Evolutionary conservation across 2,797 vertebrate species (phyloP).

Genomic region (Gymnopithys bicolor): DNA sequence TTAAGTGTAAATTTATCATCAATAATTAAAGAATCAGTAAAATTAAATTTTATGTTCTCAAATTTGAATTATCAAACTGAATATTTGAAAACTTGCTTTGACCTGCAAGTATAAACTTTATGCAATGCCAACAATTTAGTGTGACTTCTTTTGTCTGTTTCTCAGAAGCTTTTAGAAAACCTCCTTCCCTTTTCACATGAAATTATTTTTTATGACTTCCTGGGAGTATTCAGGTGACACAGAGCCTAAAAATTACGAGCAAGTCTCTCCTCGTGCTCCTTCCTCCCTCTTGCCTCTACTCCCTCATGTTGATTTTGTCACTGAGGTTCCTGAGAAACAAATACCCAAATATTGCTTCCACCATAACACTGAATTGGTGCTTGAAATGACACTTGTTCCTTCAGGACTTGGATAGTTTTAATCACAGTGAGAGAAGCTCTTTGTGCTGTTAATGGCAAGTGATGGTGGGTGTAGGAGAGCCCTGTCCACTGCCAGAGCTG

Average conservation of each 20-base stretch:
- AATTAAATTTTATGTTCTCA: background rate
- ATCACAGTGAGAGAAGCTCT: background rate
- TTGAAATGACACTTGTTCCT: background rate
- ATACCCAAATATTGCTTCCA: background rate
- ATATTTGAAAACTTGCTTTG: background rate
- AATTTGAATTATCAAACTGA: background rate
- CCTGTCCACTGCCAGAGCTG: background rate
- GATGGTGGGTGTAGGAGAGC: background rate
- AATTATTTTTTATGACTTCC: background rate
- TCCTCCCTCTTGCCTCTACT: background rate
- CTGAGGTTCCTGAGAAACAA: background rate
- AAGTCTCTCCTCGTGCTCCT: background rate
- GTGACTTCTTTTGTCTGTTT: background rate
- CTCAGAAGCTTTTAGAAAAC: slow-evolving; percentile 6
- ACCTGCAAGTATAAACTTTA: background rate
- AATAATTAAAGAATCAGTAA: background rate
- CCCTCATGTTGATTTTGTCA: background rate
- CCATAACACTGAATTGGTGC: background rate
- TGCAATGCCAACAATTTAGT: background rate
- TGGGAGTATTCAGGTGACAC: background rate
- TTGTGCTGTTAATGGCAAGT: background rate
- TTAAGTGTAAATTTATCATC: background rate
- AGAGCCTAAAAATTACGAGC: background rate
- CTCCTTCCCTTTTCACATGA: background rate
- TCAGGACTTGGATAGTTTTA: background rate